phyloP scores from a whole-genome alignment of 1,140 invertebrate species.

The Drosophila persimilis region DNA sequence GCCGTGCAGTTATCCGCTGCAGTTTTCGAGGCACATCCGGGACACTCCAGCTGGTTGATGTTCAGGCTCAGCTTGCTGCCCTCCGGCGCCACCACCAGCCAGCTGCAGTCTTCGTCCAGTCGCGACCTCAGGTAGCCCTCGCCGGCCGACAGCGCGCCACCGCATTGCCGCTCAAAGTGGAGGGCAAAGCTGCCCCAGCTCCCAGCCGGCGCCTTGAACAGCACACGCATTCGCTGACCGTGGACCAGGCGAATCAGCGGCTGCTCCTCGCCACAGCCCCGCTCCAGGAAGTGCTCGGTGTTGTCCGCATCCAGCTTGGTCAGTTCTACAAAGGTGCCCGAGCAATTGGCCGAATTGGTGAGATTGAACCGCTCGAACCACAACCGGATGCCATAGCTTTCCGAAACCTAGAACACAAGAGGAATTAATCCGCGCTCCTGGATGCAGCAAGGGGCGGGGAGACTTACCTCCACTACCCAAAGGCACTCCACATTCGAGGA shows the following conservation, averaged over 20 bases:
- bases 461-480: conserved; percentile 88
- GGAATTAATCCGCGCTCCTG: too few relatives aligned
- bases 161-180: conserved; percentile 48
- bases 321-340: conserved; percentile 36
- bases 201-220: conserved; percentile 28
- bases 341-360: conserved; percentile 50
- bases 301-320: conserved; percentile 5
- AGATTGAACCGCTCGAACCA: conserved; percentile 55
- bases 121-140: conserved; percentile 56
- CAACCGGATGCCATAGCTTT: conserved; percentile 44
- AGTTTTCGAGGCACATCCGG: not conserved
- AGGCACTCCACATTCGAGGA: conserved; percentile 88
- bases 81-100: conserved; percentile 33
- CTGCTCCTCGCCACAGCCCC: conserved; percentile 31
- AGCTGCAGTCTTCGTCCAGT: conserved; percentile 57
- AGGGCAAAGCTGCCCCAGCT: conserved; percentile 52
- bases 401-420: conserved; percentile 61
- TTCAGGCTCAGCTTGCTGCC: conserved; percentile 54
- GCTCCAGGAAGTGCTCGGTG: conserved; percentile 28
- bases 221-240: conserved; percentile 31
- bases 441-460: too few relatives aligned
- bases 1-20: conserved; percentile 32
- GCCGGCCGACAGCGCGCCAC: conserved; percentile 27
- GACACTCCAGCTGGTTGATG: conserved; percentile 64
- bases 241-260: conserved; percentile 16